Conservation (phyloP, 2,888 invertebrate species). For the Zelleria hepariella region DNA sequence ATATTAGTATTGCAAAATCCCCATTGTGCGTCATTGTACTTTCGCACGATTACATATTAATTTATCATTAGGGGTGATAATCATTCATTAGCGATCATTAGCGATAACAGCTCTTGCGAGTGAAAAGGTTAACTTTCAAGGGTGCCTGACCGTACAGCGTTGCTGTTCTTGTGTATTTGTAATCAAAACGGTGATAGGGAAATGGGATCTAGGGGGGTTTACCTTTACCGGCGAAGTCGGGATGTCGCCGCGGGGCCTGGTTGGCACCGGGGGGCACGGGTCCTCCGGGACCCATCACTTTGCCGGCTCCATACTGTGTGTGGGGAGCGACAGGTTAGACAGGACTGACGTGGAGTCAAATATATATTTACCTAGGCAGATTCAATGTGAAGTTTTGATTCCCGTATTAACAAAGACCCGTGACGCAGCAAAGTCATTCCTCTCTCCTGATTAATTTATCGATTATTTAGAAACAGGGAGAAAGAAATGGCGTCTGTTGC, state of each 20-base stretch:
- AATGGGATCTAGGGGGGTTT: not conserved
- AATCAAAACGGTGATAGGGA: not conserved
- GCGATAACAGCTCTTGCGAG: too few species aligned
- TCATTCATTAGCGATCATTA: too few species aligned
- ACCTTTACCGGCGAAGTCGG: slow-evolving; percentile 81
- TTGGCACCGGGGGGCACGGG: slow-evolving; percentile 19
- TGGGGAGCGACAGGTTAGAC: not conserved
- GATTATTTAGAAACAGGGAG: not conserved
- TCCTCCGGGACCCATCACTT: slow-evolving; percentile 62
- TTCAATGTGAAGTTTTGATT: not conserved
- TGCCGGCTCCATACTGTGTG: slow-evolving; percentile 52
- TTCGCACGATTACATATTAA: too few species aligned
- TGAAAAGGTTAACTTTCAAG: too few species aligned
- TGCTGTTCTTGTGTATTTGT: too few species aligned
- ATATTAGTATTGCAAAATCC: too few species aligned
- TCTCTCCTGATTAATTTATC: not conserved
- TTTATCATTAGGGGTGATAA: too few species aligned
- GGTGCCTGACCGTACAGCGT: too few species aligned
- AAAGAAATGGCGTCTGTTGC: not conserved
- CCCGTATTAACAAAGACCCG: too few species aligned
- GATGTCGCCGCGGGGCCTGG: slow-evolving; percentile 80
- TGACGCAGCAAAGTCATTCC: not conserved
- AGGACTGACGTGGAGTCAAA: not conserved
- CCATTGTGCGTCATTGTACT: too few species aligned
- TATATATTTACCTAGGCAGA: not conserved